These are phyloP conservation scores for Odontomachus brunneus DNA, from an alignment of 1,140 invertebrate species.

Conservation along the genomic window DNA sequence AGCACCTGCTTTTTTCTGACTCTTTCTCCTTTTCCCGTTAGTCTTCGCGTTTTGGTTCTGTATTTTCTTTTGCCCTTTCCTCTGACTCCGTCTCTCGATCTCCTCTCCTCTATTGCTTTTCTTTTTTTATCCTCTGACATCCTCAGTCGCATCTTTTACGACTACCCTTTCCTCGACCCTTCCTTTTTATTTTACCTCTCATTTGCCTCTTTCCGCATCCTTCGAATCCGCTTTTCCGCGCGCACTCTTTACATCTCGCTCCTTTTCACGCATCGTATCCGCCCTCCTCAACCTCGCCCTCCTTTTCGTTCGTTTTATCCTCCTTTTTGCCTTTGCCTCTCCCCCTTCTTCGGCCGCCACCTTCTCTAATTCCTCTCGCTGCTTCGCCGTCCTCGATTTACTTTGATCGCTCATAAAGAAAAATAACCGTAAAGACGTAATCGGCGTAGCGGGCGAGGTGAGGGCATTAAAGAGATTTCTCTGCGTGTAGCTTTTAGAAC, in stretches of 20 bases:
- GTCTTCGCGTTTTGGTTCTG: constrained; percentile 31
- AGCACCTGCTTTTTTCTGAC: neutral
- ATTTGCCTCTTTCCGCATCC: constrained; percentile 55
- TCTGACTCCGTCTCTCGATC: neutral
- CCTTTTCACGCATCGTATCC: constrained; percentile 50
- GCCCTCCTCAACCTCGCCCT: neutral
- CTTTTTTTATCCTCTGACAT: constrained; percentile 15
- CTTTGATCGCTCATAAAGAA: constrained; percentile 68
- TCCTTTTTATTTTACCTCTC: constrained; percentile 34
- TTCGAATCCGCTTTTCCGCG: constrained; percentile 47
- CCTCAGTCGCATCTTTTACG: constrained; percentile 35
- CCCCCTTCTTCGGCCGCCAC: neutral
- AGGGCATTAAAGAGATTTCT: constrained; percentile 40
- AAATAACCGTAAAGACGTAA: constrained; percentile 61
- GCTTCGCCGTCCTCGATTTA: constrained; percentile 44
- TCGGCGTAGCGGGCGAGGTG: constrained; percentile 17
- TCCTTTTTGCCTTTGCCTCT: constrained; percentile 8
- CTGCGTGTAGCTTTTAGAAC: constrained; percentile 47
- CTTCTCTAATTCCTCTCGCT: constrained; percentile 53
- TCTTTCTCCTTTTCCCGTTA: neutral
- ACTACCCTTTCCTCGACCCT: constrained; percentile 6
- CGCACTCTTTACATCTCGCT: constrained; percentile 39
- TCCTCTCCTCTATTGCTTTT: constrained; percentile 12
- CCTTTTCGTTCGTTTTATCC: constrained; percentile 22
- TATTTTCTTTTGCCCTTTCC: constrained; percentile 25